A percentile compares a stretch with the other conserved stretches of the same genome.
Conservation (phyloP, 2,113 vertebrate species). For the Asarcornis scutulata region DNA sequence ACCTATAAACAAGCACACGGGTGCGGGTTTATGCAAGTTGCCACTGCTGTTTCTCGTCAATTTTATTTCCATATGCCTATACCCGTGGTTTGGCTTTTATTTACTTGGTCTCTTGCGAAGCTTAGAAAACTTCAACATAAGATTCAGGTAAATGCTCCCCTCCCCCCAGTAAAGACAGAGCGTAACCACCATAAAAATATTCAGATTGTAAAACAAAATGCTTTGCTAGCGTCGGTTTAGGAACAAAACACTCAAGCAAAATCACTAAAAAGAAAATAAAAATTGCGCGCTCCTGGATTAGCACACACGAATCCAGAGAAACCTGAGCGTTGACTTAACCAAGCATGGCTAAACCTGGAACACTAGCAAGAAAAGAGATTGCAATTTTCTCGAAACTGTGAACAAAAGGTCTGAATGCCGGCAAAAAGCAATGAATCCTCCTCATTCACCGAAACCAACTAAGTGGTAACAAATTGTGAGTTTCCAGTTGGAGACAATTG, state of each 20-base stretch:
- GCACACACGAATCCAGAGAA: neutral
- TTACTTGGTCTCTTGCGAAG: neutral
- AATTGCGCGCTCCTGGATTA: neutral
- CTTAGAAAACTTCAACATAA: neutral
- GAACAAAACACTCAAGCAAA: neutral
- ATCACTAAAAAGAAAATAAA: neutral
- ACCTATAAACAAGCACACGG: neutral
- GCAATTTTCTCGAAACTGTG: constrained; percentile 38
- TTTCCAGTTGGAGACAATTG: constrained; percentile 39
- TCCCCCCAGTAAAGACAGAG: neutral
- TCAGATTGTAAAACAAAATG: constrained; percentile 1
- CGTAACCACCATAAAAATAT: neutral
- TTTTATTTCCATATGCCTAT: neutral
- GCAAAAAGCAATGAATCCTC: constrained; percentile 59
- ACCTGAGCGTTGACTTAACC: constrained; percentile 17
- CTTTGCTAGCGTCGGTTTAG: neutral
- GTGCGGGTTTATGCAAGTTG: neutral
- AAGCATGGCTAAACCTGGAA: constrained; percentile 72
- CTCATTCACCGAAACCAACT: constrained; percentile 57
- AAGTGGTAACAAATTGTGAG: constrained; percentile 66
- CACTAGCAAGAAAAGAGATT: constrained; percentile 62
- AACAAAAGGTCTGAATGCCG: neutral
- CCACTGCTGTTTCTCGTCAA: neutral
- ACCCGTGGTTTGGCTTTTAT: neutral
- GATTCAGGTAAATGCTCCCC: neutral